phyloP scores from a whole-genome alignment of 2,888 invertebrate species.

The Heliothis peltigera region DNA sequence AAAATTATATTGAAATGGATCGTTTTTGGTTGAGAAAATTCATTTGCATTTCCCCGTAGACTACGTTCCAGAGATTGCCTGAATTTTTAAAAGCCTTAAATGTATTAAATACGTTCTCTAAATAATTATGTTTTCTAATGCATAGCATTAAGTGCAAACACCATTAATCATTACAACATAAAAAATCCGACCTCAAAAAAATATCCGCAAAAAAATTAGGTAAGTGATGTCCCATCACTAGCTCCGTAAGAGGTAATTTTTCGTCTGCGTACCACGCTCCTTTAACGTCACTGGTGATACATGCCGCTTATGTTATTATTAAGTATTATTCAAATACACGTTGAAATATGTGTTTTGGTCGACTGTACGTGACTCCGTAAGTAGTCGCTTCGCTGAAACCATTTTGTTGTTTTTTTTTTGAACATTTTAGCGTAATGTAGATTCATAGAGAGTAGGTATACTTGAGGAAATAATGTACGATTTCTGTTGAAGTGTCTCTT shows the following conservation, averaged over 20 bases:
- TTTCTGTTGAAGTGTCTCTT: constrained; percentile 8
- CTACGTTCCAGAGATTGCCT: too few species aligned
- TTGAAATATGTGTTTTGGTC: constrained; percentile 64
- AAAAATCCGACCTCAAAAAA: neutral
- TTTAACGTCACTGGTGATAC: constrained; percentile 59
- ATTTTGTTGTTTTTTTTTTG: constrained; percentile 39
- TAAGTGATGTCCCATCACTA: constrained; percentile 43
- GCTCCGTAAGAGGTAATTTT: constrained; percentile 52
- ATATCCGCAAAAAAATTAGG: constrained; percentile 5
- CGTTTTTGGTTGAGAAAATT: constrained; percentile 5
- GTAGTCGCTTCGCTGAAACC: constrained; percentile 44
- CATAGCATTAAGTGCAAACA: neutral
- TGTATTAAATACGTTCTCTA: too few species aligned
- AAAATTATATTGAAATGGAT: constrained; percentile 25
- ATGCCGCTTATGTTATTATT: constrained; percentile 64
- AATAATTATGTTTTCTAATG: too few species aligned
- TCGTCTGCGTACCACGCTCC: constrained; percentile 38
- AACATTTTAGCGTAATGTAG: constrained; percentile 56
- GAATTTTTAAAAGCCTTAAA: too few species aligned
- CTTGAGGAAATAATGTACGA: constrained; percentile 11
- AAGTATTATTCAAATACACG: constrained; percentile 65
- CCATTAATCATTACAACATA: neutral
- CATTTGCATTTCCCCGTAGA: neutral
- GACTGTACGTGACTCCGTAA: constrained; percentile 53
- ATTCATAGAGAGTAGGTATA: constrained; percentile 58